Evolutionary conservation across 2,113 vertebrate species (phyloP).

Genomic region (Malurus elegans): DNA sequence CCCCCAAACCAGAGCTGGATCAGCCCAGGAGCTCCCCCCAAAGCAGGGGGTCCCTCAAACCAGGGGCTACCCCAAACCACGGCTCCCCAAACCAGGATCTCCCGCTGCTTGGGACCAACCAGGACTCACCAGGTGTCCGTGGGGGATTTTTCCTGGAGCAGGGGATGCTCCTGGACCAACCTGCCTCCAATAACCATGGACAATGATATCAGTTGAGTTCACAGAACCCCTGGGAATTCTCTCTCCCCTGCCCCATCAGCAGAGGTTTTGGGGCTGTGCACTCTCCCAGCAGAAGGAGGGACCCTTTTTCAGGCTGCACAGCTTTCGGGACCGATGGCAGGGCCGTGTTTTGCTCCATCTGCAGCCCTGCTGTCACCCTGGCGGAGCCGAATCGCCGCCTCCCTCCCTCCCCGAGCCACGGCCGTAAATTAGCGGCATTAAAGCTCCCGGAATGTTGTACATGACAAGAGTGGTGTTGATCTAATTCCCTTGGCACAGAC

Average conservation of each 20-base stretch:
- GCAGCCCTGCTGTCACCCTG: neutral
- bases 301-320: neutral
- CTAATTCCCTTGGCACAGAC: neutral
- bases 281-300: rapidly evolving
- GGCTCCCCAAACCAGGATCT: too few relatives aligned
- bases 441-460: neutral
- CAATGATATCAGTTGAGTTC: rapidly evolving
- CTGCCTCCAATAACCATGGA: neutral
- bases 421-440: neutral
- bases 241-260: neutral
- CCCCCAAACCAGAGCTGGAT: too few relatives aligned
- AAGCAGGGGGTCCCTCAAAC: too few relatives aligned
- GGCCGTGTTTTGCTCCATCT: rapidly evolving
- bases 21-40: too few relatives aligned
- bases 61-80: too few relatives aligned
- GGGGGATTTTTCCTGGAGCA: neutral
- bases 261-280: neutral
- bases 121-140: neutral
- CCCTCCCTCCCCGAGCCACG: neutral
- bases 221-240: neutral
- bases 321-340: neutral
- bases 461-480: neutral
- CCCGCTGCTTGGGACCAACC: too few relatives aligned
- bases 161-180: neutral
- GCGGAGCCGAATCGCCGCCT: rapidly evolving